phyloP scores from a whole-genome alignment of 2,113 vertebrate species.

The Limanda limanda region DNA sequence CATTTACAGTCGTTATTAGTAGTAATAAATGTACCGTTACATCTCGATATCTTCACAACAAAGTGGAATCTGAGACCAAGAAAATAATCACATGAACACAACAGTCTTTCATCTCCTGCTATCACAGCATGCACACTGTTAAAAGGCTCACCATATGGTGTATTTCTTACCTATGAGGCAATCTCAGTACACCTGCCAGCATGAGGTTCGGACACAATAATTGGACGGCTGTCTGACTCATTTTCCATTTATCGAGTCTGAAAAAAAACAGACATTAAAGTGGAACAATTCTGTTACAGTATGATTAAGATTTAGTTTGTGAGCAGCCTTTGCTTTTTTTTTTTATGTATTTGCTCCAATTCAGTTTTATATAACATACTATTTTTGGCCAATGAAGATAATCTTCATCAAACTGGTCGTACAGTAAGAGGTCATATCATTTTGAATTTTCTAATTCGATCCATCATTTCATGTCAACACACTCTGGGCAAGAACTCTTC shows the following conservation, averaged over 20 bases:
- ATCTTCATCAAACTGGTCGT: no score
- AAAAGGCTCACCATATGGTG: neutral
- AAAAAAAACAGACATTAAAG: neutral
- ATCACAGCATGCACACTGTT: neutral
- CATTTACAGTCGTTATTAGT: neutral
- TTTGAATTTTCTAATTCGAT: neutral
- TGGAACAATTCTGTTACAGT: neutral
- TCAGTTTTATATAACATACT: neutral
- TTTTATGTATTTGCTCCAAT: neutral
- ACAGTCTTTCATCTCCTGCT: conserved; percentile 15
- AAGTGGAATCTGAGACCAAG: conserved; percentile 2
- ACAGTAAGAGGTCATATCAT: no score
- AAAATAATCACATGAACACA: neutral
- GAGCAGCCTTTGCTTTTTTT: neutral
- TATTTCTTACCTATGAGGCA: conserved; percentile 1
- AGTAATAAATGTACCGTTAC: conserved; percentile 1
- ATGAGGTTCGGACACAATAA: neutral
- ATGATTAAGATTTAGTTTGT: neutral
- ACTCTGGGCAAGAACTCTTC: neutral
- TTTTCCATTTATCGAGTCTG: neutral
- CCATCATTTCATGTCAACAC: neutral
- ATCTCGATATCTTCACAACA: neutral
- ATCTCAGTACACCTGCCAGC: conserved; percentile 16
- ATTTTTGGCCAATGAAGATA: neutral
- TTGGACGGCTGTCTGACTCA: neutral